A percentile compares a stretch with the other conserved stretches of the same genome.
Evolutionary conservation across 2,888 invertebrate species (phyloP).

Genomic region (Nomada ruficornis): DNA sequence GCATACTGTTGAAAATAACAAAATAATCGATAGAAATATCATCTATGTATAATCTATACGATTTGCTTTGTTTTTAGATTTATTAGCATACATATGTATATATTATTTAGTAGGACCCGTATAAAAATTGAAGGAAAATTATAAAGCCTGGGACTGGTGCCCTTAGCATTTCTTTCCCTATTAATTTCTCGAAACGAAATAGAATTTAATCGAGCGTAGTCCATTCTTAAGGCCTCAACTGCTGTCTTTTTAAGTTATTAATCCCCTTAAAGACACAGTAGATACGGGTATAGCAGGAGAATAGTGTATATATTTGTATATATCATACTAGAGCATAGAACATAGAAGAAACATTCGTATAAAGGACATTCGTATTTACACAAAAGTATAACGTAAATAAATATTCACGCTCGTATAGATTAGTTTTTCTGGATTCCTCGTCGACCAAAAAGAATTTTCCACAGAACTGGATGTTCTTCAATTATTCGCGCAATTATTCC

Average conservation of each 20-base stretch:
- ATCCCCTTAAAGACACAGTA: not conserved
- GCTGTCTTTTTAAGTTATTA: not conserved
- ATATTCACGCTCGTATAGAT: not conserved
- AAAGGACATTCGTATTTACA: no score
- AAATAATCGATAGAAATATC: slow-evolving; percentile 24
- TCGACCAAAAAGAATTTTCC: not conserved
- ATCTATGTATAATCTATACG: no score
- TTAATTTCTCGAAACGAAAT: not conserved
- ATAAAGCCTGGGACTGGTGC: no score
- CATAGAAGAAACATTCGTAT: no score
- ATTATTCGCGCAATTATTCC: not conserved
- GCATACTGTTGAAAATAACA: slow-evolving; percentile 85
- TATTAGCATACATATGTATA: not conserved
- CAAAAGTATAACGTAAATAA: no score
- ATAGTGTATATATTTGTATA: not conserved
- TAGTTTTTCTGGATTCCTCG: not conserved
- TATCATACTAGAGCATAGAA: not conserved
- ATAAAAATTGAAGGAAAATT: no score
- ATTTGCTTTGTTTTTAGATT: not conserved
- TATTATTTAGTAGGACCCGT: no score
- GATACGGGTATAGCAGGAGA: no score
- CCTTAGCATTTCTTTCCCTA: no score
- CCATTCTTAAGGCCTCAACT: not conserved
- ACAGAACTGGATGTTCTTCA: not conserved
- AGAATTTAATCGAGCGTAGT: not conserved